phyloP scores from a whole-genome alignment of 2,113 vertebrate species.

The Scomber colias region DNA sequence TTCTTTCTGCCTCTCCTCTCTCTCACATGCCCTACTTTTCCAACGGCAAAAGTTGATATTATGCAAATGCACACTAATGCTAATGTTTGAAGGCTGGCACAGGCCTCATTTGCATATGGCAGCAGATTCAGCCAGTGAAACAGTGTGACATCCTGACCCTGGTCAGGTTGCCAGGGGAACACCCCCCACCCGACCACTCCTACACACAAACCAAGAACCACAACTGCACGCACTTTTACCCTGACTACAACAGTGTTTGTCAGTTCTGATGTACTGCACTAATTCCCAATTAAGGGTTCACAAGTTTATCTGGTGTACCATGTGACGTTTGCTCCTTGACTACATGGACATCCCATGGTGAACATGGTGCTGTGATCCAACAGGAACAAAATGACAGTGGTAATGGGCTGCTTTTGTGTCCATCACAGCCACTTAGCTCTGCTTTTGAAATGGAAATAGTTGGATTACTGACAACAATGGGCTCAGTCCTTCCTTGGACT shows the following conservation, averaged over 20 bases:
- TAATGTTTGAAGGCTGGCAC: conserved; percentile 71
- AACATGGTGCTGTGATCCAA: conserved; percentile 37
- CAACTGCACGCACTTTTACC: conserved; percentile 15
- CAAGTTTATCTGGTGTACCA: conserved; percentile 40
- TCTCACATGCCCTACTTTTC: conserved; percentile 52
- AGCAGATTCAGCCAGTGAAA: conserved; percentile 64
- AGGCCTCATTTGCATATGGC: conserved; percentile 74
- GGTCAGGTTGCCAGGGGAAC: conserved; percentile 75
- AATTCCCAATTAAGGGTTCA: conserved; percentile 42
- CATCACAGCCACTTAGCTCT: conserved; percentile 63
- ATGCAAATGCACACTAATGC: conserved; percentile 70
- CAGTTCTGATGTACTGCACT: conserved; percentile 16
- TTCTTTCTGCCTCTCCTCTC: background rate
- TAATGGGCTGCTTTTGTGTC: conserved; percentile 65
- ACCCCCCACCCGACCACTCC: background rate
- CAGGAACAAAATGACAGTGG: conserved; percentile 28
- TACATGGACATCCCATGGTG: conserved; percentile 21
- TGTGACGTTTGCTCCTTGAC: conserved; percentile 31
- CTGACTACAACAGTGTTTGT: conserved; percentile 25
- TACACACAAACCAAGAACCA: background rate
- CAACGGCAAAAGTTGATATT: conserved; percentile 65
- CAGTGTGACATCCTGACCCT: conserved; percentile 71
- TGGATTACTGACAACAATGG: conserved; percentile 70
- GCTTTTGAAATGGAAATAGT: conserved; percentile 75
- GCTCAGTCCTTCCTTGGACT: conserved; percentile 29